Conservation (phyloP, 2,888 invertebrate genomes). For the Ariolimax columbianus region DNA sequence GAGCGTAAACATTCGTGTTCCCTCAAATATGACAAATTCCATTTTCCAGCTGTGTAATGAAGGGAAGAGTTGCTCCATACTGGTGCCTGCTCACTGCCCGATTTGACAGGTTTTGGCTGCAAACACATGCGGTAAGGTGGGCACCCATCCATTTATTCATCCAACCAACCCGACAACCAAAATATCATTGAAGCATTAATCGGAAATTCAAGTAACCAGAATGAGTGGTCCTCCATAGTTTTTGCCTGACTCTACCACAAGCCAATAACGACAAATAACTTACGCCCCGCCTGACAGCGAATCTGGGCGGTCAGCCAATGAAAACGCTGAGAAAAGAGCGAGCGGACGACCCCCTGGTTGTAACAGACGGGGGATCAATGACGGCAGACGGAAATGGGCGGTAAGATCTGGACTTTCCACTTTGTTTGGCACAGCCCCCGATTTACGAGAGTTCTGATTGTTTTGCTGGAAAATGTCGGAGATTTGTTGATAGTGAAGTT, state of each 20-base stretch:
- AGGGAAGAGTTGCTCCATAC: conserved; percentile 10
- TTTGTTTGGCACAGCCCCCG: conserved; percentile 39
- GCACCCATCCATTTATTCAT: conserved; percentile 38
- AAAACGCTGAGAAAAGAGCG: not conserved
- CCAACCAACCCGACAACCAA: conserved; percentile 32
- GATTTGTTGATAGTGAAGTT: conserved; percentile 47
- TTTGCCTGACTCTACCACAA: conserved; percentile 4
- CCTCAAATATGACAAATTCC: conserved; percentile 31
- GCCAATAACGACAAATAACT: conserved; percentile 42
- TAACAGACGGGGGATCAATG: conserved; percentile 43
- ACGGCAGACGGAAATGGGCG: conserved; percentile 41
- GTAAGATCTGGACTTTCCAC: conserved; percentile 22
- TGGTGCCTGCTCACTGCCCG: conserved; percentile 5
- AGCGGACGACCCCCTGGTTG: conserved; percentile 34
- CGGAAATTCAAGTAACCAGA: conserved; percentile 24
- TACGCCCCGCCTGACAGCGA: conserved; percentile 36
- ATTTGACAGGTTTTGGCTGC: conserved; percentile 35
- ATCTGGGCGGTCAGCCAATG: conserved; percentile 38
- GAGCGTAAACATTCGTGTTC: conserved; percentile 12
- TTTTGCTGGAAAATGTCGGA: conserved; percentile 41
- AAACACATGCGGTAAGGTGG: conserved; percentile 40
- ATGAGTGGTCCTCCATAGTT: not conserved
- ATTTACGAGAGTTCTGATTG: conserved; percentile 42
- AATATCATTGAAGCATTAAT: conserved; percentile 41
- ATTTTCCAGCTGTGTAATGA: conserved; percentile 42